Conservation (phyloP, 2,113 vertebrate genomes). For the Erythrolamprus reginae region DNA sequence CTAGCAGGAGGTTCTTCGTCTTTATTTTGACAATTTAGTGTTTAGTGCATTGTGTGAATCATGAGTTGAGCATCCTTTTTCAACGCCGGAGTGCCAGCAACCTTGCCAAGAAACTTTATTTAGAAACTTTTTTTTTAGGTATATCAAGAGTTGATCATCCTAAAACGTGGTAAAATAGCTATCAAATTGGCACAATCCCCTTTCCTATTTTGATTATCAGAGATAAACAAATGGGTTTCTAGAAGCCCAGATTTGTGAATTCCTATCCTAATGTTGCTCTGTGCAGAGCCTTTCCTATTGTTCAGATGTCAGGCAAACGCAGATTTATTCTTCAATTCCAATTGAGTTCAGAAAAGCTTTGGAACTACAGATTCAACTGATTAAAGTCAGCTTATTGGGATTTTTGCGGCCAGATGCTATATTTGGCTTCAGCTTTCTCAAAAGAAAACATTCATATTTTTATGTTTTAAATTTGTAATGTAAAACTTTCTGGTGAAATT, state of each 20-base stretch:
- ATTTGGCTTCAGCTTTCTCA: not conserved
- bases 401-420: not conserved
- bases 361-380: not conserved
- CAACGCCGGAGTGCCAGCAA: not conserved
- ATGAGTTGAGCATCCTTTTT: not conserved
- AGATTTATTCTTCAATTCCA: not conserved
- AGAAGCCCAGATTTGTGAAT: no score
- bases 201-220: not conserved
- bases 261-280: not conserved
- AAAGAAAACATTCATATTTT: not conserved
- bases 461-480: not conserved
- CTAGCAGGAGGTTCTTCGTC: not conserved
- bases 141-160: not conserved
- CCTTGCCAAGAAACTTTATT: not conserved
- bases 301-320: not conserved
- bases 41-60: not conserved
- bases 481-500: not conserved
- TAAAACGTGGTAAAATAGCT: not conserved
- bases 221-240: not conserved
- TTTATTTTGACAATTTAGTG: not conserved
- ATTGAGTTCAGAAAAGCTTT: not conserved
- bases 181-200: not conserved
- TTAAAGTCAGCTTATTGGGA: not conserved
- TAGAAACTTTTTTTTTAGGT: constrained; percentile 2
- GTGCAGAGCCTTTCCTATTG: not conserved